A percentile compares a stretch with the other conserved stretches of the same genome.
Conservation (phyloP, 2,113 vertebrate genomes). For the Pluvianellus socialis region DNA sequence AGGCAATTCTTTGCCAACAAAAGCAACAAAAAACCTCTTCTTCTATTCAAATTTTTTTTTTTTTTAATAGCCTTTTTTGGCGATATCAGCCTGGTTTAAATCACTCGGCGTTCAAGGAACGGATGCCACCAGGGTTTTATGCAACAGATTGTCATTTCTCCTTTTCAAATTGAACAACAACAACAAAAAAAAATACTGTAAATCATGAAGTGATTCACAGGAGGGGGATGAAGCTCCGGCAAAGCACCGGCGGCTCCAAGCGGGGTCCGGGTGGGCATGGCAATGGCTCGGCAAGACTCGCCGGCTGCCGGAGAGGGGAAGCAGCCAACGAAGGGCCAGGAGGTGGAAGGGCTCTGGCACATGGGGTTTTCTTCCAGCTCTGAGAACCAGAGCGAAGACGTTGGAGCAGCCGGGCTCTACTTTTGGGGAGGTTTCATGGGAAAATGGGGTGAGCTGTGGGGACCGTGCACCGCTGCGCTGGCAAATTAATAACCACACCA, state of each 20-base stretch:
- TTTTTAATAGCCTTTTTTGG: slow-evolving; percentile 53
- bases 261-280: background rate
- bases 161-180: background rate
- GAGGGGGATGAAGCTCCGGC: background rate
- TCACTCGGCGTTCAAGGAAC: slow-evolving; percentile 54
- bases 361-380: background rate
- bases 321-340: background rate
- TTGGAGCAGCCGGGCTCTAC: accelerated
- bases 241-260: background rate
- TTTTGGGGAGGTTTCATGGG: background rate
- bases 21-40: slow-evolving; percentile 20
- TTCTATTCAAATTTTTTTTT: slow-evolving; percentile 2
- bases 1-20: slow-evolving; percentile 66
- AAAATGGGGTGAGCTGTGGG: background rate
- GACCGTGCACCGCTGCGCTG: accelerated
- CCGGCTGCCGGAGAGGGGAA: background rate
- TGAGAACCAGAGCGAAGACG: accelerated
- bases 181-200: background rate
- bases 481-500: slow-evolving; percentile 13
- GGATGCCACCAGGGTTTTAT: slow-evolving; percentile 51
- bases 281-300: background rate
- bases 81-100: slow-evolving; percentile 59
- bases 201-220: background rate
- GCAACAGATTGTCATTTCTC: slow-evolving; percentile 35
- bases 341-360: background rate